Evolutionary conservation across 2,113 vertebrate genomes (phyloP).

Genomic region (Tragelaphus imberbis): DNA sequence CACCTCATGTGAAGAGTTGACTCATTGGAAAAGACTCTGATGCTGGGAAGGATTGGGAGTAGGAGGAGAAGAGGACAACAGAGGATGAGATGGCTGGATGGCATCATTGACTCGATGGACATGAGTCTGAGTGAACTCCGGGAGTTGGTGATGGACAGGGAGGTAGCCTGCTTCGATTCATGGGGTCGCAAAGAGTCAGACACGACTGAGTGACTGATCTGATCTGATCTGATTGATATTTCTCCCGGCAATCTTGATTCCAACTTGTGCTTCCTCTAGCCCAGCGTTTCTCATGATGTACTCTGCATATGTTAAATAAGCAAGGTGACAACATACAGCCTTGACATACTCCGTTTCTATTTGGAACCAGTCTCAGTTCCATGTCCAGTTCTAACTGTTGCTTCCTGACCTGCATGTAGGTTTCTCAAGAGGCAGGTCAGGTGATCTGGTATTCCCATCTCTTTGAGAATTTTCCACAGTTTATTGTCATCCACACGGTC

Average conservation of each 20-base stretch:
- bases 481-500: background rate
- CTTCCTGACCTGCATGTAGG: background rate
- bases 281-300: background rate
- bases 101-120: too few species aligned
- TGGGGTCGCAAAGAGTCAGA: too few species aligned
- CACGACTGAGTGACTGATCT: too few species aligned
- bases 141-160: too few species aligned
- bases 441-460: background rate
- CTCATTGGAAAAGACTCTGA: too few species aligned
- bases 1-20: too few species aligned
- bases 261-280: rapidly evolving
- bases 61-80: too few species aligned
- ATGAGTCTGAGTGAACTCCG: too few species aligned
- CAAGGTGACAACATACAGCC: background rate
- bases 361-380: background rate
- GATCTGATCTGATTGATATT: background rate
- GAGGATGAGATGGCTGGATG: too few species aligned
- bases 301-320: background rate
- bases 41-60: too few species aligned
- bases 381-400: background rate
- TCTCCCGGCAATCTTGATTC: background rate
- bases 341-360: background rate
- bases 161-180: too few species aligned
- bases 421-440: background rate
- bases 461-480: background rate